Evolutionary conservation across 2,797 vertebrate species (phyloP).

Genomic region (Apodemus agrarius): DNA sequence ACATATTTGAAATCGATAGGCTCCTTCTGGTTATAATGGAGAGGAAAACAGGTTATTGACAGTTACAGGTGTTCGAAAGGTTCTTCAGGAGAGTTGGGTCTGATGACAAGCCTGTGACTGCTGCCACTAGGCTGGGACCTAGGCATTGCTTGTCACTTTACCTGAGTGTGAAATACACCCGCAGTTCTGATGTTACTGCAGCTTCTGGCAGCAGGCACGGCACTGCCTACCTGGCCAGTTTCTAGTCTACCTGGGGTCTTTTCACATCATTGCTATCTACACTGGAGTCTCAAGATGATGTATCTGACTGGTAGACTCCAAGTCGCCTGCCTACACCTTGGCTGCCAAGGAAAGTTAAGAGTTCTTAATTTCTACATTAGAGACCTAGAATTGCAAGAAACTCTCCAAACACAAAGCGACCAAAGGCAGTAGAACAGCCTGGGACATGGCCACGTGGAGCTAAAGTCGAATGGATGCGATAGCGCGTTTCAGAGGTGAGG

Average conservation of each 20-base stretch:
- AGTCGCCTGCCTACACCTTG: background rate
- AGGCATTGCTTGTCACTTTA: background rate
- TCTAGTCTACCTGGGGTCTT: background rate
- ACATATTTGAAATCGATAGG: background rate
- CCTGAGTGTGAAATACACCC: background rate
- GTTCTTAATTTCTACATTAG: background rate
- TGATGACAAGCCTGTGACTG: background rate
- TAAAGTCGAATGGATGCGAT: background rate
- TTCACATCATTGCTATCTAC: background rate
- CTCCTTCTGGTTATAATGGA: background rate
- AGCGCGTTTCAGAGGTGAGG: background rate
- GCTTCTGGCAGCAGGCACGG: background rate
- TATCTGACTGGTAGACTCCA: background rate
- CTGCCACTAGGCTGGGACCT: background rate
- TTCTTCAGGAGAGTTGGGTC: background rate
- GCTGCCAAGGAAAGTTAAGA: background rate
- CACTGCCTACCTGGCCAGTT: background rate
- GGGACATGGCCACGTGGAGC: background rate
- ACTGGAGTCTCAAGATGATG: background rate
- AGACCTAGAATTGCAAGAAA: background rate
- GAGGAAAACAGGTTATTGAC: background rate
- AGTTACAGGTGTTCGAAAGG: background rate
- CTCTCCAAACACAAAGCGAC: background rate
- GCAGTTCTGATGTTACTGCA: background rate
- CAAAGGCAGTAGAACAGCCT: background rate